Evolutionary conservation across 2,113 vertebrate species (phyloP).

Genomic region (Paradoxurus hermaphroditus): DNA sequence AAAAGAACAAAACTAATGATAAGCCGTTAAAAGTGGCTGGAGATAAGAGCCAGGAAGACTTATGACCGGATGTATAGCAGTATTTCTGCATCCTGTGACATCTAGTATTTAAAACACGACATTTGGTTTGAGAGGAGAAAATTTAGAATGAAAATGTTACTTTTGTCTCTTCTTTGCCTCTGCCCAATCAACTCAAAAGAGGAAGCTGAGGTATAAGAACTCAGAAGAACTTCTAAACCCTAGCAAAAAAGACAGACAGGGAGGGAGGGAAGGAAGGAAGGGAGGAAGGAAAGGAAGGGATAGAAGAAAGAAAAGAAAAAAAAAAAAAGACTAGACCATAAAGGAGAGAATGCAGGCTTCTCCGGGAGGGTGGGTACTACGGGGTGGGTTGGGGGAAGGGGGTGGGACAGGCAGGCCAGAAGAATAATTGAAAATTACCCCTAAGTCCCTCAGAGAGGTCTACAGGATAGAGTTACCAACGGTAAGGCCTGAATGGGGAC

Average conservation of each 20-base stretch:
- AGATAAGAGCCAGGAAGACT: not conserved
- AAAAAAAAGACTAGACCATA: not conserved
- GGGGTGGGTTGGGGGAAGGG: rapidly evolving
- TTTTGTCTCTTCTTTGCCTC: not conserved
- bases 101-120: not conserved
- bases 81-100: not conserved
- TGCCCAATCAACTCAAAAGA: not conserved
- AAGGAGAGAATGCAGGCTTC: not conserved
- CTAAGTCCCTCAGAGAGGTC: not conserved
- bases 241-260: not conserved
- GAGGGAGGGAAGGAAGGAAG: not conserved
- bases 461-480: not conserved
- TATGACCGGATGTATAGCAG: not conserved
- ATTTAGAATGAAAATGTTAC: not conserved
- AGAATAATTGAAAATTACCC: not conserved
- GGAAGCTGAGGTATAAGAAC: not conserved
- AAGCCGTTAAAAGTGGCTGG: not conserved
- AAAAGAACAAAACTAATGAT: not conserved
- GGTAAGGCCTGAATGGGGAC: not conserved
- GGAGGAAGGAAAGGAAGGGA: not conserved
- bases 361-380: not conserved
- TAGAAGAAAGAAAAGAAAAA: not conserved
- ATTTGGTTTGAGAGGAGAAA: not conserved
- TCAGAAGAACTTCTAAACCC: not conserved
- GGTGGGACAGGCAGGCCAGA: not conserved